Percentiles rank a stretch among this genome's conserved stretches.
phyloP scores from a whole-genome alignment of 1,140 invertebrate genomes.

The Drosophila saltans region DNA sequence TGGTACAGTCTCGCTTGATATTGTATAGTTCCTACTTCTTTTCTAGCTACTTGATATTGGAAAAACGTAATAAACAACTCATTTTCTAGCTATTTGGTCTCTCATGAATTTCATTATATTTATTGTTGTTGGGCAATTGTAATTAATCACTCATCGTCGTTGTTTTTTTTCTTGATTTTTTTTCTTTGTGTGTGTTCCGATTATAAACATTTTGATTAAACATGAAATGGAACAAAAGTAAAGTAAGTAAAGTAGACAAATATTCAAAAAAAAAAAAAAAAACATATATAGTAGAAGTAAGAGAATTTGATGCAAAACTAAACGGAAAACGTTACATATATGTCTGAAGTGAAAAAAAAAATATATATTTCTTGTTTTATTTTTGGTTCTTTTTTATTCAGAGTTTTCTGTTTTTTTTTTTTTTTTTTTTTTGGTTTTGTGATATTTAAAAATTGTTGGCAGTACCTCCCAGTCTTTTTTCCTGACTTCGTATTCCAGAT shows the following conservation, averaged over 20 bases:
- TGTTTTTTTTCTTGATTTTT: neutral
- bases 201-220: conserved; percentile 10
- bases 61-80: too few relatives aligned
- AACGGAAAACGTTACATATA: conserved; percentile 12
- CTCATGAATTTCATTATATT: too few relatives aligned
- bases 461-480: conserved; percentile 99
- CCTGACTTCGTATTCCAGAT: conserved; percentile 99
- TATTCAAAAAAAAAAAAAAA: conserved; percentile 6
- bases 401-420: conserved; percentile 55
- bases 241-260: conserved; percentile 14
- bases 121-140: too few relatives aligned
- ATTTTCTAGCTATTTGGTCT: too few relatives aligned
- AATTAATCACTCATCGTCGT: neutral
- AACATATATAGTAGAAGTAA: conserved; percentile 16
- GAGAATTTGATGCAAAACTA: conserved; percentile 18
- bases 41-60: too few relatives aligned
- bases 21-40: too few relatives aligned
- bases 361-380: conserved; percentile 37
- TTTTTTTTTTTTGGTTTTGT: conserved; percentile 50
- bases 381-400: conserved; percentile 58
- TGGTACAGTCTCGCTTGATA: too few relatives aligned
- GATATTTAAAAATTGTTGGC: conserved; percentile 75
- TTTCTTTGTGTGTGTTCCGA: neutral
- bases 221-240: conserved; percentile 9
- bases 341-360: conserved; percentile 10